Conservation (phyloP, 2,113 vertebrate species). For the Okapia johnstoni region DNA sequence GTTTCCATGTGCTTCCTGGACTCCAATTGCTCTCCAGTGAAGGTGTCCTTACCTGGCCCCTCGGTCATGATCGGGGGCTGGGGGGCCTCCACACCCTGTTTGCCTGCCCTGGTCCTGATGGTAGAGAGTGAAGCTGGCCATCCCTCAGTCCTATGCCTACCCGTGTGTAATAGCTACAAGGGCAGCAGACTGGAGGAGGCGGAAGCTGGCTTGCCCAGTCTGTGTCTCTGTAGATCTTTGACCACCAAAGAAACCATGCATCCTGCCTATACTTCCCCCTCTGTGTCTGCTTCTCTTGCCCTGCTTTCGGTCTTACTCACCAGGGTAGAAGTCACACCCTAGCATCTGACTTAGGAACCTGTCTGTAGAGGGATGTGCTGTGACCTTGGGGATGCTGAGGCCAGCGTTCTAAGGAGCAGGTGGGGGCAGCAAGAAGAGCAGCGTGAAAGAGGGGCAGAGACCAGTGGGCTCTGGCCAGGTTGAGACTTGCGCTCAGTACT, state of each 20-base stretch:
- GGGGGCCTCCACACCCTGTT: neutral
- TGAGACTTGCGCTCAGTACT: neutral
- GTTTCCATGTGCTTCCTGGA: neutral
- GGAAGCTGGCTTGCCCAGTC: neutral
- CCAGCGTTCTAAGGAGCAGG: neutral
- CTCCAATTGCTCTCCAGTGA: neutral
- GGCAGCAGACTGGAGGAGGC: neutral
- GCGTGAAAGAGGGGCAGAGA: neutral
- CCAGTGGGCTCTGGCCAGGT: neutral
- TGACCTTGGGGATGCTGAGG: neutral
- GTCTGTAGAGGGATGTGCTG: neutral
- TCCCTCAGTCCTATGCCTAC: neutral
- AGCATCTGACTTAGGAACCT: neutral
- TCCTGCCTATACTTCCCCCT: neutral
- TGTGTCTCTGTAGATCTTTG: neutral
- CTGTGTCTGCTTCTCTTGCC: slow-evolving; percentile 24
- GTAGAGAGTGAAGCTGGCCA: neutral
- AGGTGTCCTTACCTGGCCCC: neutral
- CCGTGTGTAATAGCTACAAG: neutral
- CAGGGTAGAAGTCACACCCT: neutral
- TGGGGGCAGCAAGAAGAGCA: neutral
- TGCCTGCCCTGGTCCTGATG: neutral
- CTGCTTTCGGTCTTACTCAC: neutral
- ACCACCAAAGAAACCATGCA: neutral
- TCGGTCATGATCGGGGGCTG: neutral